phyloP scores from a whole-genome alignment of 2,113 vertebrate genomes.

The Rhegmatorhina hoffmannsi region DNA sequence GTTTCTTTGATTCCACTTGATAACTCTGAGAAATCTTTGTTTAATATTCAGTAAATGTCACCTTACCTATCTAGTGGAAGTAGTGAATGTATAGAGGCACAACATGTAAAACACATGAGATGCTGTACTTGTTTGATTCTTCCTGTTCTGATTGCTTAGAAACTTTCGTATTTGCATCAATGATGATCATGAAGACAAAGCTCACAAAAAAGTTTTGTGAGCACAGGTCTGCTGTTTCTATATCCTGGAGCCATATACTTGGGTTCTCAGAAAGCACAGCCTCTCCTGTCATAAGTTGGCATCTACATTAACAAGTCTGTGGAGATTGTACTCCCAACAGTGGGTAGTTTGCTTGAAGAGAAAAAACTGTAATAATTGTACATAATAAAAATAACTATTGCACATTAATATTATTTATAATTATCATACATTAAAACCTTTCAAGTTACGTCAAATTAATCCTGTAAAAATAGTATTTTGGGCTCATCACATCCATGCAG shows the following conservation, averaged over 20 bases:
- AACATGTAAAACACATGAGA: neutral
- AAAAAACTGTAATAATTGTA: neutral
- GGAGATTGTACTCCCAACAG: neutral
- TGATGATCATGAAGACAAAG: neutral
- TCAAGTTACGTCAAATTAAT: neutral
- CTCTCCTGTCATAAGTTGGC: neutral
- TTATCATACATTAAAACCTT: neutral
- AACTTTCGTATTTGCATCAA: neutral
- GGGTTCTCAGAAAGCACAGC: neutral
- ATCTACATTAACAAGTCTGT: fast-evolving
- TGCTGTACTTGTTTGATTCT: neutral
- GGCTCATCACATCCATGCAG: too few species aligned
- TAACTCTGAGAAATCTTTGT: neutral
- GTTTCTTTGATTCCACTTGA: neutral
- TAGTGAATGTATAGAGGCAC: neutral
- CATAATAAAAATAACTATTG: neutral
- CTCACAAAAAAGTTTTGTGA: neutral
- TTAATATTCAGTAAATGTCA: neutral
- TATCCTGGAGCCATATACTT: neutral
- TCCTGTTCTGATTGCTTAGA: neutral
- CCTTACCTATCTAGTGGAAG: neutral
- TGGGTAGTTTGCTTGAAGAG: neutral
- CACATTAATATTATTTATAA: neutral
- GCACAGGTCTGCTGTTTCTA: neutral
- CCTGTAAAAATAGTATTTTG: neutral